phyloP scores from a whole-genome alignment of 1,140 invertebrate species.

The Ceratosolen fusciceps region DNA sequence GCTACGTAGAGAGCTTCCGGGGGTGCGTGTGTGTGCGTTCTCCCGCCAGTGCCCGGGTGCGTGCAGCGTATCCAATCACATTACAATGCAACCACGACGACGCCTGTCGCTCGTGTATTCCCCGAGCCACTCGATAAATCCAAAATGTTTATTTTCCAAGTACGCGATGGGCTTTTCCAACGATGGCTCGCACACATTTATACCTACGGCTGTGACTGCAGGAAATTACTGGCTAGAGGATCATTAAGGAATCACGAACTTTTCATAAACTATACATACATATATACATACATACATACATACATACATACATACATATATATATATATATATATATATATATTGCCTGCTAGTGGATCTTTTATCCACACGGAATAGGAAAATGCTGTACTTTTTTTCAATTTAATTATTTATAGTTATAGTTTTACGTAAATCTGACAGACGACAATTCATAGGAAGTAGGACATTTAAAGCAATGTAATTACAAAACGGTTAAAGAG shows the following conservation, averaged over 20 bases:
- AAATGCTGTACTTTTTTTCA: too few species aligned
- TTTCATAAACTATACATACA: neutral
- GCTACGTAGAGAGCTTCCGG: too few species aligned
- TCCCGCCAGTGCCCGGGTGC: neutral
- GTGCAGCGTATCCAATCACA: neutral
- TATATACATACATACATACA: too few species aligned
- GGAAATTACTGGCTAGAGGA: conserved; percentile 11
- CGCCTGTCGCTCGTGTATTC: neutral
- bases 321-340: too few species aligned
- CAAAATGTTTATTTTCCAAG: conserved; percentile 21
- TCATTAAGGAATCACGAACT: conserved; percentile 1
- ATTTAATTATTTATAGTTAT: too few species aligned
- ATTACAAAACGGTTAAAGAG: too few species aligned
- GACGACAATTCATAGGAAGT: too few species aligned
- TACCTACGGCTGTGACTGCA: neutral
- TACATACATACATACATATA: too few species aligned
- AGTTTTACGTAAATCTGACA: too few species aligned
- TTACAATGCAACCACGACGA: neutral
- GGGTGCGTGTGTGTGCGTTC: neutral
- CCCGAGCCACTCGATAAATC: conserved; percentile 9
- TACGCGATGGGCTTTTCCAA: conserved; percentile 7
- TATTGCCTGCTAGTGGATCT: too few species aligned
- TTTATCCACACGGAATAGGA: too few species aligned
- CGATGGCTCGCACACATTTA: neutral
- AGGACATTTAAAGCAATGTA: too few species aligned